Evolutionary conservation across 2,797 vertebrate species (phyloP).

Genomic region (Anomalospiza imberbis): DNA sequence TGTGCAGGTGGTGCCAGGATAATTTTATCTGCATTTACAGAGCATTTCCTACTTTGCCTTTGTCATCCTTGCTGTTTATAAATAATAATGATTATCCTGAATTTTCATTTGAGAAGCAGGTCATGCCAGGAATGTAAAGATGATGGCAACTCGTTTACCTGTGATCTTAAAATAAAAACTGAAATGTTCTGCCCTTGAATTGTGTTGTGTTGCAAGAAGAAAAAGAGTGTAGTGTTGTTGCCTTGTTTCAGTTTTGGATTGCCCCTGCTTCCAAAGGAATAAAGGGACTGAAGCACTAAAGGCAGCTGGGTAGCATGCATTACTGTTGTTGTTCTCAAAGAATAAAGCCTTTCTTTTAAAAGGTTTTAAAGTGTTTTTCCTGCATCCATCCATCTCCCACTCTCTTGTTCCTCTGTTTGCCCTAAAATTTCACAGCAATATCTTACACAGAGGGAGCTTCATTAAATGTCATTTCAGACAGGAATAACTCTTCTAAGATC

Average conservation of each 20-base stretch:
- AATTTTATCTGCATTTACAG: background rate
- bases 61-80: background rate
- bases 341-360: background rate
- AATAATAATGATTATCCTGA: background rate
- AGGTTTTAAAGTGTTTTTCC: background rate
- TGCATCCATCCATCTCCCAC: background rate
- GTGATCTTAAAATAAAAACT: background rate
- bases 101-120: background rate
- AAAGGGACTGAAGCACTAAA: background rate
- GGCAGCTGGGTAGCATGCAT: background rate
- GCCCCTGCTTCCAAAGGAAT: background rate
- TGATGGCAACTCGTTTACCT: background rate
- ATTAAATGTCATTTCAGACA: background rate
- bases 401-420: background rate
- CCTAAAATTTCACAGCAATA: background rate
- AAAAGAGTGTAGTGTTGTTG: background rate
- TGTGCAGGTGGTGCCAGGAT: background rate
- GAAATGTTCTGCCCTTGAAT: background rate
- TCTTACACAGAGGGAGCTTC: background rate
- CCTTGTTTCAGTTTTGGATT: background rate
- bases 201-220: background rate
- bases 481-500: constrained; percentile 21
- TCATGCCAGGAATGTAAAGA: background rate
- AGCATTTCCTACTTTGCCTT: background rate
- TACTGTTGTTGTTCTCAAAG: background rate